Conservation (phyloP, 2,113 vertebrate genomes). For the Thermophis baileyi region DNA sequence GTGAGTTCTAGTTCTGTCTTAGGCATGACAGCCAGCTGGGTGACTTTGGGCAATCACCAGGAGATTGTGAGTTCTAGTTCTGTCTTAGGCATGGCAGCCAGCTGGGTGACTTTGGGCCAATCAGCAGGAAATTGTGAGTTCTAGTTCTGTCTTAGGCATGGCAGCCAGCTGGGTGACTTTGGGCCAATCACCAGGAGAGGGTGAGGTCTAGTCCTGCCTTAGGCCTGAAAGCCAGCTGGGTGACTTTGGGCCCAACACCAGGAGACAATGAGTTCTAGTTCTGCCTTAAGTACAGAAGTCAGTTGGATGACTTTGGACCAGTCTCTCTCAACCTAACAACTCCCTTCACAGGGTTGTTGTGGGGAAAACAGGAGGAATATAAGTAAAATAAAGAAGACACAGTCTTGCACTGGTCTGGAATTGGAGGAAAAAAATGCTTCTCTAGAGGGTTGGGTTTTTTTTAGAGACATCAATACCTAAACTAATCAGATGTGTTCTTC, state of each 20-base stretch:
- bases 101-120: too few relatives aligned
- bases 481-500: not conserved
- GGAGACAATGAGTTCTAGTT: not conserved
- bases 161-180: too few relatives aligned
- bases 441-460: not conserved
- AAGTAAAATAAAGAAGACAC: not conserved
- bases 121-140: too few relatives aligned
- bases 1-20: too few relatives aligned
- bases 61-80: too few relatives aligned
- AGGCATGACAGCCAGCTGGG: too few relatives aligned
- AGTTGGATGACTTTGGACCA: not conserved
- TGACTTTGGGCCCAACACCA: not conserved
- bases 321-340: not conserved
- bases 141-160: too few relatives aligned
- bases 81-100: too few relatives aligned
- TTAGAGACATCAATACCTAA: not conserved
- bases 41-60: too few relatives aligned
- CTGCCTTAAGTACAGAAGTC: too few relatives aligned
- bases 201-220: not conserved
- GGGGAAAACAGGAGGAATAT: not conserved
- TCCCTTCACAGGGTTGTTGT: not conserved
- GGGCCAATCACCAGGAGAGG: not conserved
- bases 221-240: fast-evolving
- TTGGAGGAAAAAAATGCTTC: not conserved
- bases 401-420: fast-evolving